Base-by-base conservation (phyloP, 2,888 invertebrate genomes). In the Himalopsyche kuldschensis region DNA sequence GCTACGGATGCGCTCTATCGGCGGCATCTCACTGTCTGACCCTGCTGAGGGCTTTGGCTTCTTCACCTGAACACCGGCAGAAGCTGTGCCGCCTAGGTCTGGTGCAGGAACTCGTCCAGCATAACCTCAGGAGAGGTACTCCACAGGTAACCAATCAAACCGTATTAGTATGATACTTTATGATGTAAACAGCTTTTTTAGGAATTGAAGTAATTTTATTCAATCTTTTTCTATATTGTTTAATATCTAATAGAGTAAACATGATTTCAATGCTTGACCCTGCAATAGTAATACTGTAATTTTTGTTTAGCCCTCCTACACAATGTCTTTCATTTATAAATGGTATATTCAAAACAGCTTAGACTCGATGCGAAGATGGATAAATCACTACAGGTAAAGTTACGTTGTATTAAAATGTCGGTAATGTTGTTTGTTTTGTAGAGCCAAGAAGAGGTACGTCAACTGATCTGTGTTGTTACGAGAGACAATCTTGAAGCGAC, bases 21-120 rank as follows among this genome's bases (percentile, higher is more conserved):
- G 97, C 98, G 63, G 97, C 98, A 0, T 97, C 98, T 89, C 98
- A 98, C 89, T 99, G 98, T 89, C 93, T 99, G 41, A 98, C 98
- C 0, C 90, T 99, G 75, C 91, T 99, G 79, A 93, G 98, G 63
- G 98, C 98, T 46, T 92, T 99, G 87, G 97, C 98, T 5, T 96
- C 95, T 6, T 96, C 95, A 88, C 92, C 94, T 1, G 93, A 94
- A 4, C 95, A 96, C 32, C 93, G 97, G 83, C 92, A 95, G 84
- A 93, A 95, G 0, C 91, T 97, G 3, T 97, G 97, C 88, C 94
- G 94, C 78, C 96, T 96, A 89, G 98, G 98, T 0, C 92, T 98
- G 35, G 96, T 98, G 27, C 95, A 96, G 87, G 97, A 98, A 88
- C 91, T 98, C 27, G 96, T 98, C 20, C 96, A 97, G 88, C 96